phyloP scores from a whole-genome alignment of 64 coral and sea anemone genomes.

The Montipora capricornis region DNA sequence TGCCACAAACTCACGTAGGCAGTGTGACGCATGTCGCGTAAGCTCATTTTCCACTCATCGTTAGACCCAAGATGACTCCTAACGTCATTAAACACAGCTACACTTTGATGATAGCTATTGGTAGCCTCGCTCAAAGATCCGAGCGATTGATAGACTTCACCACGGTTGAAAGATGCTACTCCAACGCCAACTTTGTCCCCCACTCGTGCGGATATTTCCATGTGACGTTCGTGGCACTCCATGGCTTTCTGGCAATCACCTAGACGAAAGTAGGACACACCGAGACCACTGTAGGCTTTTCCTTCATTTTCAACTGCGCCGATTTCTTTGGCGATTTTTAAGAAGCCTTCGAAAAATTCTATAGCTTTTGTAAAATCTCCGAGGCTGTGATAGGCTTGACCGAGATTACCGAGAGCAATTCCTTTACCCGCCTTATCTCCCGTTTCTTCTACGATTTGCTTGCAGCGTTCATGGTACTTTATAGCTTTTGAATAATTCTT shows the following conservation, averaged over 20 bases:
- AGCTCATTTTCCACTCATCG: constrained; percentile 4
- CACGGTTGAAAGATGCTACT: not conserved
- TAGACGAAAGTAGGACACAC: not conserved
- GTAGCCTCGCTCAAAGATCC: not conserved
- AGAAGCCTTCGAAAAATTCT: not conserved
- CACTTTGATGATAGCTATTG: not conserved
- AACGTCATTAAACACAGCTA: not conserved
- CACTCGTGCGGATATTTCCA: not conserved
- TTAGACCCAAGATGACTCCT: not conserved
- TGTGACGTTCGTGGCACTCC: not conserved
- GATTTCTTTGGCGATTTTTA: not conserved
- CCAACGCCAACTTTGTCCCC: not conserved
- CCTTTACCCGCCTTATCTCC: not conserved
- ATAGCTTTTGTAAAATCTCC: not conserved
- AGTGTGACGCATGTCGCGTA: not conserved
- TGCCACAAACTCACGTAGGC: not conserved
- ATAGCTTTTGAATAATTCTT: not conserved
- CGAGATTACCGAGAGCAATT: not conserved
- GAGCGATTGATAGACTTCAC: not conserved
- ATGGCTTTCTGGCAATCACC: not conserved
- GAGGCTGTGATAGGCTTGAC: not conserved
- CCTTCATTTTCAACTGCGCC: not conserved
- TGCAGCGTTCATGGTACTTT: not conserved
- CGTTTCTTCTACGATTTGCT: not conserved
- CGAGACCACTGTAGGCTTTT: not conserved